Base-by-base conservation (phyloP, 2,797 vertebrate species). In the Nannoperca australis region DNA sequence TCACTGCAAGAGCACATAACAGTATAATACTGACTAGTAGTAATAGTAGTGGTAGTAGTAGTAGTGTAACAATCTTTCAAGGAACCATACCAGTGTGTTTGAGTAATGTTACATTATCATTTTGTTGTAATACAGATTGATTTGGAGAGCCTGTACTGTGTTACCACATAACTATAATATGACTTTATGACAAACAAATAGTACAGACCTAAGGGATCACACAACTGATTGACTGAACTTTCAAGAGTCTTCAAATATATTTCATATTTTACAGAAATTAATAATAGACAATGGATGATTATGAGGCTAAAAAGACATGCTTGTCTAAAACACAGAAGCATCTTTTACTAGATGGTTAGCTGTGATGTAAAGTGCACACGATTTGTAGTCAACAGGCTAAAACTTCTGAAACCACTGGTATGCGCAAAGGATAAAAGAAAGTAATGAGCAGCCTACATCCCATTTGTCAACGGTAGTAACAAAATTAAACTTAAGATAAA, bases 391-490 rank as follows among this genome's bases (percentile, higher is more conserved):
- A 74, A 59, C 17, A 2, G 20, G 24, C 47, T 55, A 0, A 61
- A 61, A 60, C 20, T 11, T 30, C 11, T 2, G 51, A 59, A 66
- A 68, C 2, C 17, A 50, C 3, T 34, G 17, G 3, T 13, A 30
- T 36, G 36, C 50, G 56, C 13, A 53, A 11, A n/a, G 38, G 27
- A 45, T 68, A 10, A 45, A 40, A 40, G 30, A 51, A 51, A 45
- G 49, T 44, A 45, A 71, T 71, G 7, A 71, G 34, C 24, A 71
- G 42, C 22, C 40, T 11, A 51, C 58, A 70, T 53, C 50, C 22
- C 18, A 30, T 65, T 47, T 27, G 40, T 55, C 38, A 18, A 32
- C 14, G 53, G 38, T 30, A 3, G 20, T 45, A 22, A 17, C 56
- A 3, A 22, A 59, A 30, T 49, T 18, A 61, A 44, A 11, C 38